Evolutionary conservation across 1,140 invertebrate genomes (phyloP).

Genomic region (Wasmannia auropunctata): DNA sequence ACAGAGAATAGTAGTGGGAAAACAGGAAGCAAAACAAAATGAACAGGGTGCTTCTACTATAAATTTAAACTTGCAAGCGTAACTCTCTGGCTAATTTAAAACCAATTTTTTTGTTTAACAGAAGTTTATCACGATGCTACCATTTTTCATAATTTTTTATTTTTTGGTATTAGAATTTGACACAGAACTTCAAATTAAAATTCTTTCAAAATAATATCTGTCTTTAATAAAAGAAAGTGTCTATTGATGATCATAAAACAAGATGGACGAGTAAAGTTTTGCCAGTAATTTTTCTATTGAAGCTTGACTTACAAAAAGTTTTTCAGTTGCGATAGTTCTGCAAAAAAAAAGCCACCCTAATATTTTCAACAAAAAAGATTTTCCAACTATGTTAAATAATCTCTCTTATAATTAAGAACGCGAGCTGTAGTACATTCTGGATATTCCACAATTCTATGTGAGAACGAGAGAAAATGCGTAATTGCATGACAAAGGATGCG

Average conservation of each 20-base stretch:
- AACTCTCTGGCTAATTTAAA: neutral
- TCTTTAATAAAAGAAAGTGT: neutral
- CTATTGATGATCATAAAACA: neutral
- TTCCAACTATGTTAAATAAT: neutral
- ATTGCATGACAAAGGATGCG: neutral
- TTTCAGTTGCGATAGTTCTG: neutral
- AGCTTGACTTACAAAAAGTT: neutral
- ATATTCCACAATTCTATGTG: neutral
- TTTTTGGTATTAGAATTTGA: neutral
- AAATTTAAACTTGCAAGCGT: neutral
- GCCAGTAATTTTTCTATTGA: neutral
- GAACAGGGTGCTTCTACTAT: neutral
- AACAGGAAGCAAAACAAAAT: slow-evolving; percentile 1
- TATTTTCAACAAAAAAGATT: neutral
- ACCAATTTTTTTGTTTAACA: neutral
- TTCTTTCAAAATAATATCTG: neutral
- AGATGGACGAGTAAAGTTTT: neutral
- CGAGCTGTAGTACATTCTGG: neutral
- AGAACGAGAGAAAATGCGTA: slow-evolving; percentile 24
- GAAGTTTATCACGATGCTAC: neutral
- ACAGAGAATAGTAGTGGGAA: neutral
- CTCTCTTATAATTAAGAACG: neutral
- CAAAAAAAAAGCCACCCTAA: neutral
- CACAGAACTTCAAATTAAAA: neutral
- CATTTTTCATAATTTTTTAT: neutral